These are phyloP conservation scores for Simalia tracyae DNA, from an alignment of 2,797 vertebrate species.

Conservation along the genomic window DNA sequence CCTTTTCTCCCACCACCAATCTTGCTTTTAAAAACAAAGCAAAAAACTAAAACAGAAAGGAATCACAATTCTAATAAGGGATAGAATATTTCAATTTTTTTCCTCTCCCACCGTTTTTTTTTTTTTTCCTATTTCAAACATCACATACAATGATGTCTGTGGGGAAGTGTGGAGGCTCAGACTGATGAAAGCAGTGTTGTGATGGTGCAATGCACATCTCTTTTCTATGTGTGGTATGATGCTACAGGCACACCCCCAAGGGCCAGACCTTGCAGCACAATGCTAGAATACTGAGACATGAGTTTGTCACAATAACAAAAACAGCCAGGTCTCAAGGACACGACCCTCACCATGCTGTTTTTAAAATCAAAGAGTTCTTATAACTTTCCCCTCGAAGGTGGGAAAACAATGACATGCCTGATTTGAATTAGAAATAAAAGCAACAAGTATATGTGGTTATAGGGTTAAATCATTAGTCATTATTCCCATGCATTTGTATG, in stretches of 20 bases:
- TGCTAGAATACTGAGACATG: not conserved
- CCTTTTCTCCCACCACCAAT: not conserved
- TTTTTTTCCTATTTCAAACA: not conserved
- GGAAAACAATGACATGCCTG: too few relatives aligned
- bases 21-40: not conserved
- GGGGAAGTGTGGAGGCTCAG: not conserved
- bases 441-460: too few relatives aligned
- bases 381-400: not conserved
- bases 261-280: not conserved
- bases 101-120: not conserved
- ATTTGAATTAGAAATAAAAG: too few relatives aligned
- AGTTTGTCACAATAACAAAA: not conserved
- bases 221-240: not conserved
- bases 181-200: not conserved
- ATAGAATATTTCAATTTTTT: too few relatives aligned
- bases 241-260: not conserved
- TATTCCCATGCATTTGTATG: too few relatives aligned
- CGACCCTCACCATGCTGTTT: not conserved
- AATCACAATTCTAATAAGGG: not conserved
- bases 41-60: not conserved
- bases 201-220: not conserved
- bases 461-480: too few relatives aligned
- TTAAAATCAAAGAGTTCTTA: not conserved
- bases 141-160: not conserved
- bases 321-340: not conserved